phyloP scores from a whole-genome alignment of 2,888 invertebrate genomes.

The Diachrysia chrysitis region DNA sequence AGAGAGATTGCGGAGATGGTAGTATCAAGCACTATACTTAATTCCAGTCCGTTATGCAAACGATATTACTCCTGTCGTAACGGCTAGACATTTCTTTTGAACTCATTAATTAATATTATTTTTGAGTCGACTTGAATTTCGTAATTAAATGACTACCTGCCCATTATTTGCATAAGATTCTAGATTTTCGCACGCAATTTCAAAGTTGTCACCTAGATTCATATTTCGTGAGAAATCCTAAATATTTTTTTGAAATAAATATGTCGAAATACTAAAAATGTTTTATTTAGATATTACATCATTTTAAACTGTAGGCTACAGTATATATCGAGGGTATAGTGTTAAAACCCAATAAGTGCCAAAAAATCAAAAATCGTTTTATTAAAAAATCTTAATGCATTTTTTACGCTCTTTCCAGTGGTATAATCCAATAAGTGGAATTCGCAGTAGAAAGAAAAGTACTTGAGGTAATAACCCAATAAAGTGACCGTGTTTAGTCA shows the following conservation, averaged over 20 bases:
- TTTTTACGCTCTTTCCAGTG: too few species aligned
- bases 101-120: conserved; percentile 29
- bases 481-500: too few species aligned
- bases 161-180: conserved; percentile 1
- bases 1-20: conserved; percentile 39
- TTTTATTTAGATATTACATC: too few species aligned
- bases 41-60: conserved; percentile 43
- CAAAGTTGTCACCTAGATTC: conserved; percentile 2
- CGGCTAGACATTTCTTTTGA: conserved; percentile 31
- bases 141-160: neutral
- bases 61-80: conserved; percentile 31
- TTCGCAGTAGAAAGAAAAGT: too few species aligned
- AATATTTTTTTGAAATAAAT: neutral
- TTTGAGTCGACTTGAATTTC: conserved; percentile 28
- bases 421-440: too few species aligned
- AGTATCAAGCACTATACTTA: conserved; percentile 21
- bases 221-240: conserved; percentile 1
- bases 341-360: too few species aligned
- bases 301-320: too few species aligned
- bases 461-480: too few species aligned
- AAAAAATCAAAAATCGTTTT: too few species aligned
- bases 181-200: conserved; percentile 3
- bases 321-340: too few species aligned
- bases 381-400: too few species aligned
- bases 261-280: neutral